Evolutionary conservation across 2,113 vertebrate species (phyloP).

Genomic region (Centrocercus urophasianus): DNA sequence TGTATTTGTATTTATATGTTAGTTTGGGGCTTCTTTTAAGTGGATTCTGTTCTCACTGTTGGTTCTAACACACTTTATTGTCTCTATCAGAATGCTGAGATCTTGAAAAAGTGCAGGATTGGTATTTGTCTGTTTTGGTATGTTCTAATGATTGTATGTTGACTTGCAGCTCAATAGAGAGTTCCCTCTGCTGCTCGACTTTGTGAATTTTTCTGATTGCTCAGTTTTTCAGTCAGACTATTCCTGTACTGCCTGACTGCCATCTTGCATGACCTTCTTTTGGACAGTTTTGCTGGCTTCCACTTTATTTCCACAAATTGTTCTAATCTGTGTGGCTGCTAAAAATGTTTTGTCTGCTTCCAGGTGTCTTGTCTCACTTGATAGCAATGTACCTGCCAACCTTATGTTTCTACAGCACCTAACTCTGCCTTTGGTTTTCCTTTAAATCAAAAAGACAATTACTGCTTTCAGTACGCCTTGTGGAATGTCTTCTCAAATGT

Average conservation of each 20-base stretch:
- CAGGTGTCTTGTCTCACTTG: not conserved
- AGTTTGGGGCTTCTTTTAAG: not conserved
- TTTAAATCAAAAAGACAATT: not conserved
- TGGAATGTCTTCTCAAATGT: not conserved
- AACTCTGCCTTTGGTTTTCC: not conserved
- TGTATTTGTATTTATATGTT: not conserved
- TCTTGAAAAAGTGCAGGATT: not conserved
- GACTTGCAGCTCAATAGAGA: not conserved
- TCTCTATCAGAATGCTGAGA: not conserved
- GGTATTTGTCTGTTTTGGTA: not conserved
- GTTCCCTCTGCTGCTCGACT: not conserved
- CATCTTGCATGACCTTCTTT: not conserved
- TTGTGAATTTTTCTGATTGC: constrained; percentile 31
- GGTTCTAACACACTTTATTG: not conserved
- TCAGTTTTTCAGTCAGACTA: constrained; percentile 13
- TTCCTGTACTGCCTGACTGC: constrained; percentile 2
- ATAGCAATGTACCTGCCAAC: not conserved
- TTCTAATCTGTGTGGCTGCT: not conserved
- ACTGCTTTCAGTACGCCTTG: not conserved
- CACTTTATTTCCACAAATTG: not conserved
- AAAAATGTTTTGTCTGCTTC: not conserved
- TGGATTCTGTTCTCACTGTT: not conserved
- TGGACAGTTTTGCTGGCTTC: not conserved
- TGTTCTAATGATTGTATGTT: not conserved
- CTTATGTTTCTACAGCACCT: not conserved